These are phyloP conservation scores for Pipistrellus pygmaeus DNA, from an alignment of 2,797 vertebrate genomes.

Conservation along the genomic window DNA sequence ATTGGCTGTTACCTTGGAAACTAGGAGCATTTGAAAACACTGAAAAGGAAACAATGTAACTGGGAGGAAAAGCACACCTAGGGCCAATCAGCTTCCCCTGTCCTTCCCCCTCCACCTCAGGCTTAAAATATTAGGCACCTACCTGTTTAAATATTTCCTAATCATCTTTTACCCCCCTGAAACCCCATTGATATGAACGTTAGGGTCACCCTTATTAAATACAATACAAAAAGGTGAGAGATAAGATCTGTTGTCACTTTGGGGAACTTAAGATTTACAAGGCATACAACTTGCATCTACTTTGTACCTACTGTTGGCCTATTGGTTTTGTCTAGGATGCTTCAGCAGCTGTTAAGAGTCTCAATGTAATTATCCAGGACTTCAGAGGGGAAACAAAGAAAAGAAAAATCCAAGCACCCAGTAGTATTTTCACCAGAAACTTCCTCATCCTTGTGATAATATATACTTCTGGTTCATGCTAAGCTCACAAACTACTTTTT, in stretches of 20 bases:
- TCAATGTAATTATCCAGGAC: neutral
- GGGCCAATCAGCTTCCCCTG: neutral
- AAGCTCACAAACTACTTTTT: neutral
- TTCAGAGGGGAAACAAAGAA: neutral
- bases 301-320: neutral
- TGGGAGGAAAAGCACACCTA: conserved; percentile 4
- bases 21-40: conserved; percentile 36
- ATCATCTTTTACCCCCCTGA: neutral
- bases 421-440: neutral
- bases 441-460: neutral
- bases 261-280: conserved; percentile 20
- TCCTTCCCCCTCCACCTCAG: neutral
- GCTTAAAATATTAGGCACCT: conserved; percentile 35
- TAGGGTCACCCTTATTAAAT: neutral
- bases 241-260: neutral
- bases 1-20: conserved; percentile 55
- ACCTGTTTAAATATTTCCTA: conserved; percentile 56
- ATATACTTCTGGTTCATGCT: neutral
- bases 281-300: neutral
- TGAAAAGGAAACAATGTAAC: conserved; percentile 41
- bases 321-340: neutral
- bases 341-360: neutral
- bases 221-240: conserved; percentile 8
- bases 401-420: neutral
- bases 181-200: neutral